phyloP scores from a whole-genome alignment of 92 coral and sea anemone genomes.

The Siderastrea siderea region DNA sequence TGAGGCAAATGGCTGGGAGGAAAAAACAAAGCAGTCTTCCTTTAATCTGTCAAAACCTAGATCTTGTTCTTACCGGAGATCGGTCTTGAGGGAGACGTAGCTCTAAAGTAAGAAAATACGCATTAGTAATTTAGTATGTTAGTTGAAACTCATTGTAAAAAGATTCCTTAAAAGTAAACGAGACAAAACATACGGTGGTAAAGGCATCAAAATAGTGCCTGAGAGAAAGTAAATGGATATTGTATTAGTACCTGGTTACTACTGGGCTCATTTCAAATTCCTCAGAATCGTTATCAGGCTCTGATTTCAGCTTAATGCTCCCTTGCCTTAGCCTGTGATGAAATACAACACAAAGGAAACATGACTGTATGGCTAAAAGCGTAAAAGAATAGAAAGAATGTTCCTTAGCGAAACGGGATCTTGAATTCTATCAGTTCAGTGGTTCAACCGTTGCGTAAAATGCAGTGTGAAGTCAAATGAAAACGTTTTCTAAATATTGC shows the following conservation, averaged over 20 bases:
- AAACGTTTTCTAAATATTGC: too few species aligned
- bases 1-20: too few species aligned
- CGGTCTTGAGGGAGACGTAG: background rate
- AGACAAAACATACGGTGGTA: background rate
- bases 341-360: background rate
- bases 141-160: background rate
- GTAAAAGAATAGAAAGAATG: too few species aligned
- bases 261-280: constrained; percentile 36
- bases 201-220: background rate
- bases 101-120: background rate
- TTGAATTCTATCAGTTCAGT: too few species aligned
- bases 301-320: constrained; percentile 14
- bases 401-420: too few species aligned
- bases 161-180: background rate
- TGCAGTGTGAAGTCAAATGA: too few species aligned
- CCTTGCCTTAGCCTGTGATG: constrained; percentile 21
- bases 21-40: too few species aligned
- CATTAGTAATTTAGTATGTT: background rate
- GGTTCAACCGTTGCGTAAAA: too few species aligned
- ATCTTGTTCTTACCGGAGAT: constrained; percentile 2
- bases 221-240: background rate
- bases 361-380: too few species aligned
- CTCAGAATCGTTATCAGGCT: constrained; percentile 13
- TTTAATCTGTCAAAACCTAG: too few species aligned
- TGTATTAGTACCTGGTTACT: background rate